Conservation (phyloP, 2,888 invertebrate genomes). For the Ophonus ardosiacus region DNA sequence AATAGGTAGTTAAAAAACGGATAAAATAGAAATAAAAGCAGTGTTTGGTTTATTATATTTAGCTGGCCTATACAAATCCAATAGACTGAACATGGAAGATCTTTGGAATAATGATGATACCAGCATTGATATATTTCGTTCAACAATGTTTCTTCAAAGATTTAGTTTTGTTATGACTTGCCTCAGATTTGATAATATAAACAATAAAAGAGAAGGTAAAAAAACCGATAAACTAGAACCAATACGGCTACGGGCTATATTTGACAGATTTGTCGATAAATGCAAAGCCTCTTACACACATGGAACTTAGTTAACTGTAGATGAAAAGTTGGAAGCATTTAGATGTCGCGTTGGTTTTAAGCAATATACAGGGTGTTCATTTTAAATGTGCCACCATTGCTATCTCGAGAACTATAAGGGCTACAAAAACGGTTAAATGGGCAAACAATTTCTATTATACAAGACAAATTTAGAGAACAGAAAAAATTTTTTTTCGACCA, state of each 20-base stretch:
- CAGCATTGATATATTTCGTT: slow-evolving; percentile 67
- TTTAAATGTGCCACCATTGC: too few species aligned
- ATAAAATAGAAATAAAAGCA: slow-evolving; percentile 67
- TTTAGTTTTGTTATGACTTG: slow-evolving; percentile 67
- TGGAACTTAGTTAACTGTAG: slow-evolving; percentile 68
- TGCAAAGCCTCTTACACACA: slow-evolving; percentile 67
- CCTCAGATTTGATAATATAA: slow-evolving; percentile 67
- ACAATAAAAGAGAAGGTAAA: slow-evolving; percentile 61
- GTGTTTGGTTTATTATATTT: slow-evolving; percentile 68
- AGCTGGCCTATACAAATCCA: slow-evolving; percentile 66
- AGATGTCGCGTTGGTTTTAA: slow-evolving; percentile 69
- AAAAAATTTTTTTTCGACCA: too few species aligned
- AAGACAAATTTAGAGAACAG: too few species aligned
- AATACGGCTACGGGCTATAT: slow-evolving; percentile 69
- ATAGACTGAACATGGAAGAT: slow-evolving; percentile 65
- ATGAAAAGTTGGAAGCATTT: slow-evolving; percentile 69
- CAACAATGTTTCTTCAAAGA: slow-evolving; percentile 66
- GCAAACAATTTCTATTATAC: too few species aligned
- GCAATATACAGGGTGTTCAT: slow-evolving; percentile 71
- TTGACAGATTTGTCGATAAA: slow-evolving; percentile 69
- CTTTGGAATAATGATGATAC: slow-evolving; percentile 67
- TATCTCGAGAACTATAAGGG: too few species aligned
- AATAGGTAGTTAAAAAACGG: slow-evolving; percentile 56
- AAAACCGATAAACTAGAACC: slow-evolving; percentile 67
- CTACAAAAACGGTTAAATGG: too few species aligned